Evolutionary conservation across 2,113 vertebrate species (phyloP).

Genomic region (Piaya cayana): DNA sequence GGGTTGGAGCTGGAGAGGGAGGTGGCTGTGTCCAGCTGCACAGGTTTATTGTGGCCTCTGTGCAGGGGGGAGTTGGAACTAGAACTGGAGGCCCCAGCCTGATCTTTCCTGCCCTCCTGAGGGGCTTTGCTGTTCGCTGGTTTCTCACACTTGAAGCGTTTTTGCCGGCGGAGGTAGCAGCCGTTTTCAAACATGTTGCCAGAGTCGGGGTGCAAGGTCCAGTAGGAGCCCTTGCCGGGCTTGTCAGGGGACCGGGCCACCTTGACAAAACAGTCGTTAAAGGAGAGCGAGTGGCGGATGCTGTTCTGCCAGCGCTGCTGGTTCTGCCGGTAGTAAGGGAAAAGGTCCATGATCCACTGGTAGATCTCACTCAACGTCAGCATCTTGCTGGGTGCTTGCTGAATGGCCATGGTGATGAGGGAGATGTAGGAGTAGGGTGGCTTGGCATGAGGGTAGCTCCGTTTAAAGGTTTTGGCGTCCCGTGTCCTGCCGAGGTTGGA

Average conservation of each 20-base stretch:
- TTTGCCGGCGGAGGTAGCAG: slow-evolving; percentile 96
- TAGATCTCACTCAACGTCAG: slow-evolving; percentile 98
- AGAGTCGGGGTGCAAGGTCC: slow-evolving; percentile 96
- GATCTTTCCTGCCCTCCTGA: slow-evolving; percentile 76
- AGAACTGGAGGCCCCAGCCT: slow-evolving; percentile 64
- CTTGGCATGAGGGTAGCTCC: slow-evolving; percentile 97
- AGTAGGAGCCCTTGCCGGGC: slow-evolving; percentile 97
- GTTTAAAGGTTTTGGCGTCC: slow-evolving; percentile 90
- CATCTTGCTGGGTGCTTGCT: slow-evolving; percentile 97
- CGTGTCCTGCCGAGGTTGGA: slow-evolving; percentile 84
- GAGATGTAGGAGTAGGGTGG: slow-evolving; percentile 98
- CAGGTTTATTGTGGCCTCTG: slow-evolving; percentile 74
- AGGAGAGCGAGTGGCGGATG: slow-evolving; percentile 96
- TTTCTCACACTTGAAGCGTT: slow-evolving; percentile 97
- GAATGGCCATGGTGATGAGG: slow-evolving; percentile 98
- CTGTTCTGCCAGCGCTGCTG: slow-evolving; percentile 99
- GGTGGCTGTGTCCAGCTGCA: slow-evolving; percentile 80
- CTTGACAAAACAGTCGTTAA: slow-evolving; percentile 99
- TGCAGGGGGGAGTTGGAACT: slow-evolving; percentile 80
- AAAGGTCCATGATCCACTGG: slow-evolving; percentile 99
- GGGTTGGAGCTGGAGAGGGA: slow-evolving; percentile 77
- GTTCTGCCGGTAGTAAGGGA: slow-evolving; percentile 96
- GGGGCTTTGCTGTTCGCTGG: slow-evolving; percentile 76
- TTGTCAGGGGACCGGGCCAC: slow-evolving; percentile 97
- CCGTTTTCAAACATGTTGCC: slow-evolving; percentile 99